These are phyloP conservation scores for Danio tinwini DNA, from an alignment of 2,797 vertebrate species.

Conservation along the genomic window DNA sequence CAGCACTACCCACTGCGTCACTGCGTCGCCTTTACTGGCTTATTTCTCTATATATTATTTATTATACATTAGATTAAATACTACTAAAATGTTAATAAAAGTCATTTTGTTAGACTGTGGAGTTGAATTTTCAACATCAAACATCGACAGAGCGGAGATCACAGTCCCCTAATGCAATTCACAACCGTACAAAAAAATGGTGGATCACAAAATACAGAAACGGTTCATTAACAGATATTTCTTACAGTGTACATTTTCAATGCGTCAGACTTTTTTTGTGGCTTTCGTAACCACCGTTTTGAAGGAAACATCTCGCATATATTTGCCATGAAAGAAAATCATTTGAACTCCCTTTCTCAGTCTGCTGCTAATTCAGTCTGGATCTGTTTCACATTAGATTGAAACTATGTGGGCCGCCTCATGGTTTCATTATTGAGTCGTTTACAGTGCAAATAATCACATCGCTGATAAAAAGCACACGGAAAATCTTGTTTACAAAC, in stretches of 20 bases:
- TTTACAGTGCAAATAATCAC: slow-evolving; percentile 24
- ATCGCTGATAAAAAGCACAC: slow-evolving; percentile 3
- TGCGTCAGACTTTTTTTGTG: slow-evolving; percentile 10
- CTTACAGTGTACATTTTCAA: neutral
- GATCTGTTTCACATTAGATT: slow-evolving; percentile 50
- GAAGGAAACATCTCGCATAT: slow-evolving; percentile 33
- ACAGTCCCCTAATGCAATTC: no score
- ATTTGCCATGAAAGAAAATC: slow-evolving; percentile 24
- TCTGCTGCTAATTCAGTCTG: slow-evolving; percentile 22
- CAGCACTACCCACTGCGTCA: no score
- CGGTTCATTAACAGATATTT: no score
- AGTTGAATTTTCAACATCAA: no score
- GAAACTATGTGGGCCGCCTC: slow-evolving; percentile 27
- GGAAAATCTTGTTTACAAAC: slow-evolving; percentile 4
- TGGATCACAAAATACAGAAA: no score
- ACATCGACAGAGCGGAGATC: no score
- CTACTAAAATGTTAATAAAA: no score
- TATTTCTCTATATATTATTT: no score
- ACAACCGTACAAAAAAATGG: no score
- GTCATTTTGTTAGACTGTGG: no score
- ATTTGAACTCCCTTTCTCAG: slow-evolving; percentile 16
- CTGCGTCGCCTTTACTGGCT: no score
- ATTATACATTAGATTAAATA: no score
- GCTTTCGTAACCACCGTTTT: neutral
- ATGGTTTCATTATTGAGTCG: slow-evolving; percentile 27